phyloP scores from a whole-genome alignment of 2,888 invertebrate species.

The Polyommatus icarus region DNA sequence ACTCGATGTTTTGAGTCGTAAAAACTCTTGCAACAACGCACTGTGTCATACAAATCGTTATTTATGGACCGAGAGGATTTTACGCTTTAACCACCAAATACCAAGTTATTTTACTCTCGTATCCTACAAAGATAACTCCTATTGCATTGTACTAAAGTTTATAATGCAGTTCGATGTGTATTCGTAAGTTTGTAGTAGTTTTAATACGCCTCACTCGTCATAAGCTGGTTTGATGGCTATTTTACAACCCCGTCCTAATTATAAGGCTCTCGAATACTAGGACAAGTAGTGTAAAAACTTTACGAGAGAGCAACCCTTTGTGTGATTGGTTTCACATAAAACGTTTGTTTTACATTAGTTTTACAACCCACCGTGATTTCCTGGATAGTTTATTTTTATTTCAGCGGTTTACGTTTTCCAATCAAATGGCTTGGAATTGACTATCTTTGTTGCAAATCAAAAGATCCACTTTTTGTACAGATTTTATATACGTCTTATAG shows the following conservation, averaged over 20 bases:
- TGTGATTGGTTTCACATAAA: conserved; percentile 49
- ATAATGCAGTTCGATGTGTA: neutral
- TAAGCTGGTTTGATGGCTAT: conserved; percentile 74
- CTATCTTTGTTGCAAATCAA: neutral
- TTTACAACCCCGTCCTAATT: conserved; percentile 76
- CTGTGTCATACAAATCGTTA: conserved; percentile 73
- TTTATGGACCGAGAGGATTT: conserved; percentile 65
- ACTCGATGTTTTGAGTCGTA: conserved; percentile 48
- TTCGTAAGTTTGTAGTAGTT: conserved; percentile 44
- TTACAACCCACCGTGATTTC: conserved; percentile 27
- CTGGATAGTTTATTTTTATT: conserved; percentile 36
- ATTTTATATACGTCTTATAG: too few relatives aligned
- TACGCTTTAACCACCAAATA: conserved; percentile 46
- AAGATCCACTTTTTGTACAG: neutral
- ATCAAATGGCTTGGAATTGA: neutral
- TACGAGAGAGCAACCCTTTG: conserved; percentile 67
- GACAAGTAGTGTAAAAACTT: conserved; percentile 65
- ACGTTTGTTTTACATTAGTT: conserved; percentile 40
- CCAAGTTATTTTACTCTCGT: neutral
- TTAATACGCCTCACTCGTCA: conserved; percentile 61
- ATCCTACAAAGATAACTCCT: neutral
- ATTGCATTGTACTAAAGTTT: neutral
- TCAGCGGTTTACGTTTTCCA: conserved; percentile 38
- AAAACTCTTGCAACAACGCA: conserved; percentile 64
- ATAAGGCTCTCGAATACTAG: conserved; percentile 68